These are phyloP conservation scores for Momotus momota DNA, from an alignment of 2,797 vertebrate genomes.

Conservation along the genomic window DNA sequence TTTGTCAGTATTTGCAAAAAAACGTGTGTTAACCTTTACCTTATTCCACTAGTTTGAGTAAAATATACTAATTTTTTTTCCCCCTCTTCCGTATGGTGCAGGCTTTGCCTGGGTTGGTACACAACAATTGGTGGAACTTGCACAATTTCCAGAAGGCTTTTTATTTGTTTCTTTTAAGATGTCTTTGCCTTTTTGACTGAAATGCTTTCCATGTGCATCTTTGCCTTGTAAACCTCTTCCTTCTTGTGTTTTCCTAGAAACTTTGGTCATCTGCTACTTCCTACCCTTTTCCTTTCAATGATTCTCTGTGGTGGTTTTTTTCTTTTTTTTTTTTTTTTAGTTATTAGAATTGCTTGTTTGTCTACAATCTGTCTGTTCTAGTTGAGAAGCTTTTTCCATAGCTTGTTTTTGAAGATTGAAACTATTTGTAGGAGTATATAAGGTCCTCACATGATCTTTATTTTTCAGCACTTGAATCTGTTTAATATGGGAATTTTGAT, in stretches of 20 bases:
- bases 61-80: not conserved
- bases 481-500: not conserved
- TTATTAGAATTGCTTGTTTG: not conserved
- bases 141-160: not conserved
- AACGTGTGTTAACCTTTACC: not conserved
- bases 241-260: slow-evolving; percentile 13
- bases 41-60: not conserved
- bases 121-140: not conserved
- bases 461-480: not conserved
- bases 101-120: not conserved
- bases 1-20: not conserved
- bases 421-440: not conserved
- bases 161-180: not conserved
- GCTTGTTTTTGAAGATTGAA: not conserved
- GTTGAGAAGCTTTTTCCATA: not conserved
- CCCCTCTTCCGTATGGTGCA: accelerated
- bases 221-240: not conserved
- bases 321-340: not conserved
- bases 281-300: not conserved
- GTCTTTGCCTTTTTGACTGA: not conserved
- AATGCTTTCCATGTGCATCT: not conserved
- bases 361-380: not conserved
- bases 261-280: not conserved
- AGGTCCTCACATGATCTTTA: not conserved
- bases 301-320: not conserved